Evolutionary conservation across 2,797 vertebrate species (phyloP), one percentile per base, ranked within the genome.

Genomic region (Nannoperca australis): DNA sequence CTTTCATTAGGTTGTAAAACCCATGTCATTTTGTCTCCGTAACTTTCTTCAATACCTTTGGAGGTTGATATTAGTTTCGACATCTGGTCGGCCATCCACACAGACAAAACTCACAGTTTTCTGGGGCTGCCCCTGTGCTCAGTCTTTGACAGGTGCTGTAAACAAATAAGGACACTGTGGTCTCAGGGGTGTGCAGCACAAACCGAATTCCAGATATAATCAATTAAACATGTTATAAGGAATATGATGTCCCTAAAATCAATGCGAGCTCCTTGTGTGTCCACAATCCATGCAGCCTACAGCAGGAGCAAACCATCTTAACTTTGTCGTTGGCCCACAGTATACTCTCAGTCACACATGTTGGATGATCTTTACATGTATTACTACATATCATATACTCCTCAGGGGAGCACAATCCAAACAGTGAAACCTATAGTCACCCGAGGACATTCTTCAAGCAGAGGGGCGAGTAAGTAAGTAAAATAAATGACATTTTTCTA

Each of bases 101-200:
- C 22, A 68, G 22, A 10, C 36, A 50, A 42, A 67, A 40, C 27
- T 53, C 54, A 67, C 55, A 24, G 42, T 22, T 53, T 27, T 63
- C 47, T 15, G 76, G 76, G 76, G 18, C 76, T 70, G 70, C 56
- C 80, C 78, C 76, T 20, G 17, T 24, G 45, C 61, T 71, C 12
- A 20, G 20, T 58, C 47, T 54, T 54, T 66, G 70, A 74, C 84
- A 87, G 75, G 50, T 87, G 83, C 44, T 55, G 74, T 49, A 86
- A 73, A 78, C 69, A 79, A 86, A 85, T 71, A 22, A 62, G 47
- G 36, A 4, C 40, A 59, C 42, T 34, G 56, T 68, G 51, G 67
- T 72, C 51, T 62, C 69, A 72, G 24, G 34, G 36, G 32, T 15
- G n/a, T 54, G 45, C 2, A 30, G 56, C 36, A 42, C 9, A 60